Base-by-base conservation (phyloP, 2,888 invertebrate species). In the Euphydryas editha region DNA sequence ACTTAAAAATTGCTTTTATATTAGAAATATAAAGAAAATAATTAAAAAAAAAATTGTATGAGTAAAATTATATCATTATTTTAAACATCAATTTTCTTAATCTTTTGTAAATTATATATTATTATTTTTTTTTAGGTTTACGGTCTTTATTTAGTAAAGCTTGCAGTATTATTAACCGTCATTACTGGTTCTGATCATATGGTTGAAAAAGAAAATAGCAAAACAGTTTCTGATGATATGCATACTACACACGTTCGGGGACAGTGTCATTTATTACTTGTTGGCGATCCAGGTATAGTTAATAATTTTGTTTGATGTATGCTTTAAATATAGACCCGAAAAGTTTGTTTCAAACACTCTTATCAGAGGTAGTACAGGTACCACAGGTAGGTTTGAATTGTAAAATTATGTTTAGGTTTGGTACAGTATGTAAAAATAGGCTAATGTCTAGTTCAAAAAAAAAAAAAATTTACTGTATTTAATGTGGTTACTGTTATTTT, bases 131-230 rank as follows among this genome's bases (percentile, higher is more conserved):
- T 91, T 1, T 79, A 97, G 95, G 95, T 98, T 2, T 98, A 96
- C 85, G 98, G 98, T n/a, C 93, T 98, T 78, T 96, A 97, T 83
- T 90, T 96, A 62, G 96, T 97, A 0, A 98, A 98, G 90, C 86
- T 98, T 66, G 97, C 98, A n/a, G 89, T 98, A 13, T 94, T 96
- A 21, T 89, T 98, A 21, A 95, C 93, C 21, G 89, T 93, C 0
- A 87, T 93, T 79, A 83, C 90, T 82, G 92, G 93, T 0, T 87
- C 92, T 0, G 88, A 90, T 64, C 87, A 88, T 63, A 74, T 78
- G 24, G 75, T 78, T 21, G 92, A 88, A 15, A 74, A 62, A 57
- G 65, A 72, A 1, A 85, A 83, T 63, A 84, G 78, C 66, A 60
- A 92, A 15, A 80, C 47, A 4, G 30, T 93, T 15, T 93, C 94